Base-by-base conservation (phyloP, 2,888 invertebrate species). In the Neoitamus cyanurus region DNA sequence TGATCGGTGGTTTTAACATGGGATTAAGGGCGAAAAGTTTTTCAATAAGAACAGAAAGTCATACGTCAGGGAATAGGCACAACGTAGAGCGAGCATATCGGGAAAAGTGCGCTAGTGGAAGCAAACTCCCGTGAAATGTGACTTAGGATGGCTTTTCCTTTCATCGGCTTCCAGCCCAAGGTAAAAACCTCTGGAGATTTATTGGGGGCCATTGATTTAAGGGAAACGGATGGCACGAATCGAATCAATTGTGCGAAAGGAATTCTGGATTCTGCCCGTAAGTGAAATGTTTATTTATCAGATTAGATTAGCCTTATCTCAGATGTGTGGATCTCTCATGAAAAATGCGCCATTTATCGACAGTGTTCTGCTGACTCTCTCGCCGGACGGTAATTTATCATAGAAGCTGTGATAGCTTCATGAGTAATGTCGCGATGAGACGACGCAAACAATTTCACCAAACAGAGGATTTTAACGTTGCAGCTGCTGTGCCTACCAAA, bases 231-330 rank as follows among this genome's bases (percentile, higher is more conserved):
- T 73, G 31, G 20, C 34, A 73, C 31, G 73, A 34, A 73, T 31
- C 34, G 36, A 73, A 36, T 73, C 36, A 73, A 73, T 73, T 58
- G 31, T 73, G 73, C 31, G 73, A 36, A 34, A 15, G 31, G 73
- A 73, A 73, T 73, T 34, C 73, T 15, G 36, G 73, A 73, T 37
- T 36, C 20, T 73, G 7, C 9, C 4, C 20, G 34, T 73, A 73
- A 73, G 36, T 73, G 73, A 73, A 36, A 34, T 73, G 73, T 73
- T 73, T 73, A 36, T 73, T 73, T 58, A 58, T 58, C 58, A 58
- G 58, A 58, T 58, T 58, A 58, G 58, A 58, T 58, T 58, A 58
- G 20, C 25, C 9, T 6, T 58, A 58, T 25, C 58, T 58, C 7
- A 9, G 25, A 20, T 9, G 9, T 58, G 7, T 58, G 25, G 25